These are phyloP conservation scores for Drosophila kohkoa DNA, from an alignment of 1,140 invertebrate species.

Conservation along the genomic window DNA sequence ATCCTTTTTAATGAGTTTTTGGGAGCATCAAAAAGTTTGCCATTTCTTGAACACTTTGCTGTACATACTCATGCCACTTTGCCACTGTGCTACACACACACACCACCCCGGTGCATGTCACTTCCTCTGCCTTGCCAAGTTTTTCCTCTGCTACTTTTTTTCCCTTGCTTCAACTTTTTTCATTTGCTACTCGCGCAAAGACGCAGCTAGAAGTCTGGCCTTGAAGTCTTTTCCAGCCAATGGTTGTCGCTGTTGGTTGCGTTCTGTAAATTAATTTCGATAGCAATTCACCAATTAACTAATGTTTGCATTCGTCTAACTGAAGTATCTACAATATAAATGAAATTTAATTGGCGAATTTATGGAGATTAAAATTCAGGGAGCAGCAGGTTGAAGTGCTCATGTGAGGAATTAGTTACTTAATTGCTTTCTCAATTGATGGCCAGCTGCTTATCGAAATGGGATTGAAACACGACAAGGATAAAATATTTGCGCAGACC, in stretches of 20 bases:
- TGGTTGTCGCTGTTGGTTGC: background rate
- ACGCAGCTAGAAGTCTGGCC: slow-evolving; percentile 20
- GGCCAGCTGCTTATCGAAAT: slow-evolving; percentile 18
- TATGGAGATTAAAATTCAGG: background rate
- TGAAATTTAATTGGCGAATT: background rate
- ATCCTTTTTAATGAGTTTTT: slow-evolving; percentile 84
- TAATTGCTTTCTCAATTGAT: slow-evolving; percentile 32
- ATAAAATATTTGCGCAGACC: slow-evolving; percentile 7
- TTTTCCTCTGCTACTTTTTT: slow-evolving; percentile 22
- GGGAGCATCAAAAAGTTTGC: slow-evolving; percentile 83
- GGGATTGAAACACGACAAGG: slow-evolving; percentile 27
- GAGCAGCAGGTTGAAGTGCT: background rate
- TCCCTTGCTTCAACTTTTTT: slow-evolving; percentile 46
- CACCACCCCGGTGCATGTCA: slow-evolving; percentile 1
- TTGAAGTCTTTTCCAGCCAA: slow-evolving; percentile 4
- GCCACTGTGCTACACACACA: background rate
- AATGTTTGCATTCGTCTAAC: background rate
- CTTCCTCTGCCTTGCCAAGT: slow-evolving; percentile 14
- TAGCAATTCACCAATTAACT: background rate
- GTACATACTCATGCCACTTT: slow-evolving; percentile 42
- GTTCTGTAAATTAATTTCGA: slow-evolving; percentile 39
- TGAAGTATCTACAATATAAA: background rate
- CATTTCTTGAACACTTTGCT: slow-evolving; percentile 75
- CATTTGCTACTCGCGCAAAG: slow-evolving; percentile 35
- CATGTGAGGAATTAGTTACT: slow-evolving; percentile 23